Conservation (phyloP, 2,888 invertebrate genomes). For the Melanostoma mellinum region DNA sequence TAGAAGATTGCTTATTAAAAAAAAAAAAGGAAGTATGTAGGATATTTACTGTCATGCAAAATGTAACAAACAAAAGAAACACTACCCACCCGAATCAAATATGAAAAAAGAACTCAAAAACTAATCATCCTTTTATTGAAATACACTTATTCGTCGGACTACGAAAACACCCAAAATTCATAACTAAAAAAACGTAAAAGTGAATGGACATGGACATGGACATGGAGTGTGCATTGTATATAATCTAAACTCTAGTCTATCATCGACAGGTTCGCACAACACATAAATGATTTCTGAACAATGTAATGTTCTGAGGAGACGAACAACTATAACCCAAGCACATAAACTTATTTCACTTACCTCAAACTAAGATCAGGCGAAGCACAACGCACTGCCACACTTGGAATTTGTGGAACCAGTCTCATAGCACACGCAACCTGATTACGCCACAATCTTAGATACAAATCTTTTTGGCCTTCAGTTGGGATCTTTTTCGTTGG, state of each 20-base stretch:
- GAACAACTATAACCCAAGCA: constrained; percentile 19
- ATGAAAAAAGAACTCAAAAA: too few relatives aligned
- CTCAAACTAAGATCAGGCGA: constrained; percentile 96
- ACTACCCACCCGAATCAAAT: too few relatives aligned
- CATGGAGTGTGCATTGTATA: constrained; percentile 31
- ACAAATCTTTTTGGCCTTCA: constrained; percentile 92
- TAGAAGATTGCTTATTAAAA: constrained; percentile 9
- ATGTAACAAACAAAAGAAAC: too few relatives aligned
- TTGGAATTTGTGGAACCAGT: constrained; percentile 95
- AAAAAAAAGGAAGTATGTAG: not conserved
- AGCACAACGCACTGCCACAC: constrained; percentile 93
- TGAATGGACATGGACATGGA: not conserved
- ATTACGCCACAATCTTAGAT: constrained; percentile 98
- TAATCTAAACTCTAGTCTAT: constrained; percentile 31
- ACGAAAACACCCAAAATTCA: not conserved
- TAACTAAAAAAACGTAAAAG: not conserved
- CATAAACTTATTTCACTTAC: constrained; percentile 82
- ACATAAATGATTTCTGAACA: constrained; percentile 41
- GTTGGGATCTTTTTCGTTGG: constrained; percentile 94
- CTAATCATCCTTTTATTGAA: too few relatives aligned
- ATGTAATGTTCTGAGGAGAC: constrained; percentile 52
- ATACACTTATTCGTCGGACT: not conserved
- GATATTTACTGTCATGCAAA: too few relatives aligned
- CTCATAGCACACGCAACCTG: constrained; percentile 98
- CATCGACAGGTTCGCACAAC: constrained; percentile 48